Evolutionary conservation across 1,140 invertebrate genomes (phyloP), one percentile per base, ranked within the genome.

Genomic region (Hyphantria cunea): DNA sequence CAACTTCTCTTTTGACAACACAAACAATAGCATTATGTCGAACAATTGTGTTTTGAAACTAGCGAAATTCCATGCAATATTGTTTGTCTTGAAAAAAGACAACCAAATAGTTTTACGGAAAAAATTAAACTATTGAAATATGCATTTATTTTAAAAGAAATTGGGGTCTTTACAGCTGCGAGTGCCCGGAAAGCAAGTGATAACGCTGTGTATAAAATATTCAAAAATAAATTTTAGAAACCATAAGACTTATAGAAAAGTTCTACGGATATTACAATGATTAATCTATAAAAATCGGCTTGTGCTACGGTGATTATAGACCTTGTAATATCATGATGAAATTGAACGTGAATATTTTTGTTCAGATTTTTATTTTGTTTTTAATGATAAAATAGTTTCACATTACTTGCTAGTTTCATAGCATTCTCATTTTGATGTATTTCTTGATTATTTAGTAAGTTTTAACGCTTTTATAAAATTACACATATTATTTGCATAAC

Each of bases 41-140:
- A n/a, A n/a, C n/a, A n/a, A n/a, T n/a, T n/a, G n/a, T n/a, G n/a
- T n/a, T n/a, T n/a, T n/a, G n/a, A n/a, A 81, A 53, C 55, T 89
- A 10, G 82, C 82, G 0, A 84, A 73, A 67, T 78, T 89, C 39
- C 85, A 88, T 59, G 71, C 60, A 0, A 33, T 89, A 12, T 78
- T 80, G 3, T 84, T 80, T 42, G 78, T 75, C 11, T 44, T 86
- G 32, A 58, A 83, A 53, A 66, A 9, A 72, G 42, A 62, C 60
- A 42, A 15, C 75, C 76, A 0, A 61, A 72, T 33, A 86, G 76
- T 64, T 89, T 76, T 50, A 60, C 84, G 0, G 42, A 39, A 6
- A 78, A 78, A 42, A 68, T 86, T 13, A 79, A 77, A 56, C 62
- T 63, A 0, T 52, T 80, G 14, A 74, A 80, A 61, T 49, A 68